Evolutionary conservation across 2,888 invertebrate genomes (phyloP), one percentile per base, ranked within the genome.

Genomic region (Machimus rusticus): DNA sequence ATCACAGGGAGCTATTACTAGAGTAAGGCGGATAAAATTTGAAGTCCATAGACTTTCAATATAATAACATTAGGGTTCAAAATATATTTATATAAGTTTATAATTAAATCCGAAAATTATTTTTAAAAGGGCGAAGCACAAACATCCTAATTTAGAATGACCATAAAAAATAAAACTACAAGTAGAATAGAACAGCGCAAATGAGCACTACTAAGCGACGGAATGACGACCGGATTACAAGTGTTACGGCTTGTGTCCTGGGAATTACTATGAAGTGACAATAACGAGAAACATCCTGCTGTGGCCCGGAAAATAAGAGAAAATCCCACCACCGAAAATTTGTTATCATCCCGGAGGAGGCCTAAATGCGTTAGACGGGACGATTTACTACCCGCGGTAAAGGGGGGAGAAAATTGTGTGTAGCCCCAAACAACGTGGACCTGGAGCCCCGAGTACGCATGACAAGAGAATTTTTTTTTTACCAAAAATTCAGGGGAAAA

Each of bases 241-340:
- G 81, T 55, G 79, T 39, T 87, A 79, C 81, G 66, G 87, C 76
- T 77, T 86, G 66, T 66, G 85, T 78, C 81, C 81, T 81, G 76
- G 28, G 66, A 85, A 87, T 87, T 79, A 86, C 87, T 78, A 78
- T 81, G 78, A 66, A 81, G 74, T 87, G 87, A 86, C 87, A 87
- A 46, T 37, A 81, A 43, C 39, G 34, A 23, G n/a, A 37, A 86
- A 74, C 76, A 77, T 86, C 78, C 74, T 31, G 43, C 74, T 77
- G 31, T 66, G 37, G 66, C 46, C 46, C 46, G 31, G 28, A 19
- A 39, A 74, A 43, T 8, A 87, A 79, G 76, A 66, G 74, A 39
- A 74, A 46, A 74, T 46, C 85, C 85, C 74, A 76, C 74, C 84
- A 85, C 85, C 74, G 43, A 28, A 46, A 85, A 28, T 31, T 46